phyloP scores from a whole-genome alignment of 2,113 vertebrate species.

The Tapirus terrestris region DNA sequence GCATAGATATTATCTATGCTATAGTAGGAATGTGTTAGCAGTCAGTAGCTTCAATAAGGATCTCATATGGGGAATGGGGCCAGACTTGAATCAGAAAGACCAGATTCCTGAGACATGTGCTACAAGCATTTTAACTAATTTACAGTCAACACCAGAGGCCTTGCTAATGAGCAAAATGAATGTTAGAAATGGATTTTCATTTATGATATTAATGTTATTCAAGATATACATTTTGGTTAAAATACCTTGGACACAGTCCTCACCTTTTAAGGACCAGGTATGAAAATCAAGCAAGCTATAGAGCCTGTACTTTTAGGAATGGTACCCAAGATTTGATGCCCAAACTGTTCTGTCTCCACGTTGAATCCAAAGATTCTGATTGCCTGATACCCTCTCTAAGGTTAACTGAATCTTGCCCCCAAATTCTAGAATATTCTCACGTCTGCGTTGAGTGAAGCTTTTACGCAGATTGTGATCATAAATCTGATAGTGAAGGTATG shows the following conservation, averaged over 20 bases:
- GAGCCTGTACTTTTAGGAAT: not conserved
- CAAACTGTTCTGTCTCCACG: not conserved
- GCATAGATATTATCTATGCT: not conserved
- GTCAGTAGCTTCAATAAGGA: not conserved
- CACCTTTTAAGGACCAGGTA: not conserved
- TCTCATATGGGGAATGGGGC: not conserved
- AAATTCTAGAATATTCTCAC: slow-evolving; percentile 22
- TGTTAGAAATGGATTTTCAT: slow-evolving; percentile 16
- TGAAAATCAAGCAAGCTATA: not conserved
- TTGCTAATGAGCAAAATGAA: slow-evolving; percentile 45
- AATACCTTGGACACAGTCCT: not conserved
- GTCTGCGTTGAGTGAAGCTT: not conserved
- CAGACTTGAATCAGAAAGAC: slow-evolving; percentile 48
- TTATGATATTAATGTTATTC: slow-evolving; percentile 23
- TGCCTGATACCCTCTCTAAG: not conserved
- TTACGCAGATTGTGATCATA: not conserved
- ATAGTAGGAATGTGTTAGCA: not conserved
- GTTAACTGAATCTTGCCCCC: not conserved
- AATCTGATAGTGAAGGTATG: not conserved
- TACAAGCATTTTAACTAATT: slow-evolving; percentile 42
- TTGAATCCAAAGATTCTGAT: not conserved
- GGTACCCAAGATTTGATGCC: not conserved
- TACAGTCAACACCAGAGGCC: not conserved
- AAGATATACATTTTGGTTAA: slow-evolving; percentile 35
- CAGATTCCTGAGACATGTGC: not conserved